These are phyloP conservation scores for Monochamus alternatus DNA, from an alignment of 2,888 invertebrate species.

Conservation along the genomic window DNA sequence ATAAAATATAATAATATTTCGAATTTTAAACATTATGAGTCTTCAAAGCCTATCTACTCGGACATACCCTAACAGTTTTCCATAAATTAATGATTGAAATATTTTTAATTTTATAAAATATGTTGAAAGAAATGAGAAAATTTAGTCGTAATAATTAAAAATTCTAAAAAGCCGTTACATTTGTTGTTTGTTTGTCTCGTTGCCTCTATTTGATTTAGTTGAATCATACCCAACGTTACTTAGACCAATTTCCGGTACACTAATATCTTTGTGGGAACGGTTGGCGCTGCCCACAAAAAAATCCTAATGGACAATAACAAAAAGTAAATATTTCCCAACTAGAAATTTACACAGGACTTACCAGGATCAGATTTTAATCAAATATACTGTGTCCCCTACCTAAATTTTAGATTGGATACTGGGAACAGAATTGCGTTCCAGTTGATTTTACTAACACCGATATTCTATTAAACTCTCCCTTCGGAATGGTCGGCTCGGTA, in stretches of 20 bases:
- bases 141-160: no score
- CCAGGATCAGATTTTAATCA: conserved; percentile 26
- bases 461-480: conserved; percentile 28
- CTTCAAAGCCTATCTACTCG: no score
- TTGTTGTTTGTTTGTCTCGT: no score
- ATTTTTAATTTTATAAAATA: no score
- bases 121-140: no score
- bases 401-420: conserved; percentile 15
- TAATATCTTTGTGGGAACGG: conserved; percentile 7
- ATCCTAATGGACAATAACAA: conserved; percentile 1
- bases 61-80: no score
- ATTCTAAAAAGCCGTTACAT: no score
- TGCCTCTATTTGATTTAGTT: no score
- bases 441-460: conserved; percentile 19
- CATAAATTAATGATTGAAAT: no score
- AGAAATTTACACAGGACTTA: conserved; percentile 4
- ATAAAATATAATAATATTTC: no score
- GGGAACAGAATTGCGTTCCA: conserved; percentile 8
- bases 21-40: no score
- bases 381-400: not conserved
- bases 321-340: conserved; percentile 1
- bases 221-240: no score
- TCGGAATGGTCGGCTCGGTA: conserved; percentile 13
- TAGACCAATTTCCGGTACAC: not conserved
- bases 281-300: not conserved